Conservation (phyloP, 1,140 invertebrate genomes). For the Hylaeus volcanicus region DNA sequence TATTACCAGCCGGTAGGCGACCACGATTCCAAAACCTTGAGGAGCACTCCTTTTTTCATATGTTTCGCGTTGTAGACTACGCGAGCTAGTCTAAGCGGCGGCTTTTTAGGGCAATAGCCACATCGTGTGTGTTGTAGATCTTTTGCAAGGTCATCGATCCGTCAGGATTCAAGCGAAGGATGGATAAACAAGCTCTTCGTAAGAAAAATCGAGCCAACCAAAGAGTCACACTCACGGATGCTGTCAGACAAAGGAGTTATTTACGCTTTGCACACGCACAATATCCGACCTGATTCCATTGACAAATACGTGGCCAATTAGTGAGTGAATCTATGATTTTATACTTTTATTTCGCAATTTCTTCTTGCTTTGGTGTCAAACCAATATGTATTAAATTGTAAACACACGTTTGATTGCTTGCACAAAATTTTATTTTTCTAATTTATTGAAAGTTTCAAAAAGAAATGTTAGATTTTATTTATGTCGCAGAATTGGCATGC, state of each 20-base stretch:
- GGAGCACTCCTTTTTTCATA: constrained; percentile 35
- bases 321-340: constrained; percentile 84
- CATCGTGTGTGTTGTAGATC: constrained; percentile 59
- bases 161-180: constrained; percentile 84
- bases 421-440: constrained; percentile 6
- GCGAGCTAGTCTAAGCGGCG: constrained; percentile 6
- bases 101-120: constrained; percentile 34
- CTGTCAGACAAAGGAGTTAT: constrained; percentile 96
- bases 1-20: constrained; percentile 61
- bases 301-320: constrained; percentile 94
- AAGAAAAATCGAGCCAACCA: constrained; percentile 94
- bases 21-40: constrained; percentile 29
- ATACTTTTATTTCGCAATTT: neutral
- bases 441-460: neutral
- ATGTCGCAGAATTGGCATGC: constrained; percentile 7
- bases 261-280: constrained; percentile 96
- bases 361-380: too few species aligned
- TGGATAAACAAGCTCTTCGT: constrained; percentile 95
- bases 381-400: neutral
- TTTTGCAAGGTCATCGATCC: constrained; percentile 77
- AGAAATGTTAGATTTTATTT: constrained; percentile 31
- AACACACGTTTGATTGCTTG: neutral
- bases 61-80: constrained; percentile 29
- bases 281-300: constrained; percentile 92
- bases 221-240: constrained; percentile 96